Percentiles rank a stretch among this genome's conserved stretches.
Evolutionary conservation across 1,140 invertebrate species (phyloP).

Genomic region (Piezodorus guildinii): DNA sequence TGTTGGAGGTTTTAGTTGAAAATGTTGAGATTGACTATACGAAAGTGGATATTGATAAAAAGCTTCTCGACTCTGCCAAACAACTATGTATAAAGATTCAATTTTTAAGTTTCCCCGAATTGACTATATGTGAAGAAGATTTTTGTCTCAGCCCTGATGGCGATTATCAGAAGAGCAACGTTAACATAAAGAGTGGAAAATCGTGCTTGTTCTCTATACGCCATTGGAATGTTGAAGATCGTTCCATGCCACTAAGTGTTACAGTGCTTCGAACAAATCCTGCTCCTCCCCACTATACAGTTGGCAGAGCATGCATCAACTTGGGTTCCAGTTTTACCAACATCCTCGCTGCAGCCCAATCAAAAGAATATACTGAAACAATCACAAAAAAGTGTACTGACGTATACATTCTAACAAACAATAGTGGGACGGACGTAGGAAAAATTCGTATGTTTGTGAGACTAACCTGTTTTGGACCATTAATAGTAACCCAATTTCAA

Average conservation of each 20-base stretch:
- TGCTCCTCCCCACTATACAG: constrained; percentile 26
- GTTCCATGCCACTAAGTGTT: neutral
- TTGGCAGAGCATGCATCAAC: constrained; percentile 34
- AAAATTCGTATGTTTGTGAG: constrained; percentile 42
- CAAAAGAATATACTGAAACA: constrained; percentile 26
- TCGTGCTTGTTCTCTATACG: constrained; percentile 37
- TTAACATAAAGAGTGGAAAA: constrained; percentile 36
- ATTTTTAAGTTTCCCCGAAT: constrained; percentile 33
- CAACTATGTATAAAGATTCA: constrained; percentile 26
- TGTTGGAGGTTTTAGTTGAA: constrained; percentile 2
- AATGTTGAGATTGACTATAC: constrained; percentile 2
- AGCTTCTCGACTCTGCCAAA: constrained; percentile 2
- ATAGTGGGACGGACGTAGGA: constrained; percentile 37
- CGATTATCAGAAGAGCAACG: constrained; percentile 25
- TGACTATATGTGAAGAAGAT: constrained; percentile 33
- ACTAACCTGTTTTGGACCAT: constrained; percentile 49
- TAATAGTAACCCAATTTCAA: constrained; percentile 53
- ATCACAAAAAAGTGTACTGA: constrained; percentile 42
- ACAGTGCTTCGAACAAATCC: neutral
- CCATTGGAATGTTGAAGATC: constrained; percentile 15
- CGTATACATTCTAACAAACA: constrained; percentile 40
- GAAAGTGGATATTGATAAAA: constrained; percentile 1
- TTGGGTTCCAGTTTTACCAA: constrained; percentile 32
- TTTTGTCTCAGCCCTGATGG: constrained; percentile 29
- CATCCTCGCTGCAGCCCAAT: constrained; percentile 12